Conservation (phyloP, 2,113 vertebrate species). For the Haemorhous mexicanus region DNA sequence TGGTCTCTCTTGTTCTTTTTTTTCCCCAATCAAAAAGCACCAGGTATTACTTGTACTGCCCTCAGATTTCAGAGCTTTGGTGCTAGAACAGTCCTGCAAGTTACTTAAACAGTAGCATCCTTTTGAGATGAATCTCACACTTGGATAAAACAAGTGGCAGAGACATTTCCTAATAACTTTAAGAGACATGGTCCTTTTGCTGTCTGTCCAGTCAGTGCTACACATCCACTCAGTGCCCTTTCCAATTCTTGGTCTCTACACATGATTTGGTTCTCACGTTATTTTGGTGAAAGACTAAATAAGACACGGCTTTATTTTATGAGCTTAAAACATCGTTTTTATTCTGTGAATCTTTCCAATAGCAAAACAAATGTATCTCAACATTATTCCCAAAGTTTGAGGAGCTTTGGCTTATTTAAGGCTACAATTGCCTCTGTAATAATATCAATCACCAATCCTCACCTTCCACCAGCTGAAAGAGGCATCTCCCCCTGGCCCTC, state of each 20-base stretch:
- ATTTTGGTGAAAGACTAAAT: not conserved
- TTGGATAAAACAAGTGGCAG: not conserved
- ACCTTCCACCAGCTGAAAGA: not conserved
- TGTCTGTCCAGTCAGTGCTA: not conserved
- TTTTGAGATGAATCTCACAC: not conserved
- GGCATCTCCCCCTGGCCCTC: not conserved
- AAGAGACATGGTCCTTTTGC: not conserved
- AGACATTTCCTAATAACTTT: not conserved
- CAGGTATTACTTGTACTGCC: not conserved
- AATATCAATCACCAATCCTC: not conserved
- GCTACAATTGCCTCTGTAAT: not conserved
- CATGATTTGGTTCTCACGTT: not conserved
- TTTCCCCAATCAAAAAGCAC: not conserved
- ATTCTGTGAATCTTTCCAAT: not conserved
- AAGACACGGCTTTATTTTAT: not conserved
- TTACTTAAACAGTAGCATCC: not conserved
- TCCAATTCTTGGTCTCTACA: not conserved
- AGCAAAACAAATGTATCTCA: not conserved
- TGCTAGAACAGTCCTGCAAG: not conserved
- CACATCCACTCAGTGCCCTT: not conserved
- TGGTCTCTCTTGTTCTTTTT: not conserved
- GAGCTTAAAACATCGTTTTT: not conserved
- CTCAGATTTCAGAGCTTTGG: not conserved
- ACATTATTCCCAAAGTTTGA: not conserved
- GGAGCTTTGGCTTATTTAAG: not conserved